Percentiles rank a stretch among this genome's conserved stretches.
phyloP scores from a whole-genome alignment of 2,888 invertebrate species.

The Hipparchia sbordonii region DNA sequence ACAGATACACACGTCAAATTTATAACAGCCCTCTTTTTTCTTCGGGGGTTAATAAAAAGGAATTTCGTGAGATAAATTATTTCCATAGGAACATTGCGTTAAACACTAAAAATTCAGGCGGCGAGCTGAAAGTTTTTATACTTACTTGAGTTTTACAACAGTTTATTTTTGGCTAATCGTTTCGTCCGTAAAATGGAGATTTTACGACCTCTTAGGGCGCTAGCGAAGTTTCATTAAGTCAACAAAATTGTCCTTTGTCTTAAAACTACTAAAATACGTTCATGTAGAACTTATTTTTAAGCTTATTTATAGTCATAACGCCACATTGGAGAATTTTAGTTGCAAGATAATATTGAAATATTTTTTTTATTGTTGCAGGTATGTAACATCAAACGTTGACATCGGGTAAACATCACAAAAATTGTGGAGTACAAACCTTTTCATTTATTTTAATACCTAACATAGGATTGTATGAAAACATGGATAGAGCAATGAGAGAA shows the following conservation, averaged over 20 bases:
- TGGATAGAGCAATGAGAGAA: background rate
- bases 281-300: background rate
- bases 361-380: conserved; percentile 4
- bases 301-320: background rate
- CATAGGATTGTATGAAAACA: background rate
- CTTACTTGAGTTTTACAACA: conserved; percentile 23
- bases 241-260: conserved; percentile 23
- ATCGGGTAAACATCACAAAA: background rate
- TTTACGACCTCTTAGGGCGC: conserved; percentile 25
- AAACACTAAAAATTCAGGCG: conserved; percentile 18
- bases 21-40: too few species aligned
- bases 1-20: too few species aligned
- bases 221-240: conserved; percentile 25
- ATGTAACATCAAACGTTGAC: background rate
- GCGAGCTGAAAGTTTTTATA: conserved; percentile 18
- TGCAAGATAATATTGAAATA: background rate
- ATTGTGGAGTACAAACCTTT: background rate
- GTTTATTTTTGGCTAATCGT: conserved; percentile 28
- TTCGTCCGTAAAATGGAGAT: conserved; percentile 24
- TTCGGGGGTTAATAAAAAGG: background rate
- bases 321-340: background rate
- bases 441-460: background rate
- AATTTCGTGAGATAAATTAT: background rate
- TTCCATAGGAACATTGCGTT: background rate
- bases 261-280: conserved; percentile 21